Evolutionary conservation across 2,888 invertebrate genomes (phyloP).

Genomic region (Trichacis sp.): DNA sequence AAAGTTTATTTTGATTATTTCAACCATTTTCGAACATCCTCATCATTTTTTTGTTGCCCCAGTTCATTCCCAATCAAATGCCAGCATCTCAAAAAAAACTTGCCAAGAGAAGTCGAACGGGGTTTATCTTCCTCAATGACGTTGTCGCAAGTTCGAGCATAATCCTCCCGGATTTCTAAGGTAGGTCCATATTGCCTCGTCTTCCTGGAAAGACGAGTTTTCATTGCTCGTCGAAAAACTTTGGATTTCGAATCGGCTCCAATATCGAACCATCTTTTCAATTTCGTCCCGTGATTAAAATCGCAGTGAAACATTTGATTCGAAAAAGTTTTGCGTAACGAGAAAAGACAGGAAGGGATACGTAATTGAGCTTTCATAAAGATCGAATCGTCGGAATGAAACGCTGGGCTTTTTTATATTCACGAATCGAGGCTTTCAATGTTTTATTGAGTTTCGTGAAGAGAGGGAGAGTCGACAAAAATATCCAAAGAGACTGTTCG

Average conservation of each 20-base stretch:
- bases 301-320: not conserved
- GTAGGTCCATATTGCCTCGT: slow-evolving; percentile 18
- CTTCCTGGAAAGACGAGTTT: slow-evolving; percentile 20
- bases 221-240: slow-evolving; percentile 11
- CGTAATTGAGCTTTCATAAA: not conserved
- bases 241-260: slow-evolving; percentile 7
- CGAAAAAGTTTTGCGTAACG: slow-evolving; percentile 1
- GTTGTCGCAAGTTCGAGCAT: slow-evolving; percentile 7
- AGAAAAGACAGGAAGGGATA: slow-evolving; percentile 6
- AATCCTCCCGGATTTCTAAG: slow-evolving; percentile 17
- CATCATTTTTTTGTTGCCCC: too few relatives aligned
- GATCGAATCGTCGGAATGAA: not conserved
- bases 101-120: not conserved
- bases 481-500: not conserved
- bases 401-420: not conserved
- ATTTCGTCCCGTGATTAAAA: slow-evolving; percentile 10
- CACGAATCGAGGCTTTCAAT: not conserved
- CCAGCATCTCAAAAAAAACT: too few relatives aligned
- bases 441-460: not conserved
- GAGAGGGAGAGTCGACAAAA: too few relatives aligned
- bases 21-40: too few relatives aligned
- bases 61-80: too few relatives aligned
- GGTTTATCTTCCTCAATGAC: slow-evolving; percentile 1
- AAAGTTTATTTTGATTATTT: too few relatives aligned
- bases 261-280: not conserved